Evolutionary conservation across 2,888 invertebrate species (phyloP).

Genomic region (Dryomyza anilis): DNA sequence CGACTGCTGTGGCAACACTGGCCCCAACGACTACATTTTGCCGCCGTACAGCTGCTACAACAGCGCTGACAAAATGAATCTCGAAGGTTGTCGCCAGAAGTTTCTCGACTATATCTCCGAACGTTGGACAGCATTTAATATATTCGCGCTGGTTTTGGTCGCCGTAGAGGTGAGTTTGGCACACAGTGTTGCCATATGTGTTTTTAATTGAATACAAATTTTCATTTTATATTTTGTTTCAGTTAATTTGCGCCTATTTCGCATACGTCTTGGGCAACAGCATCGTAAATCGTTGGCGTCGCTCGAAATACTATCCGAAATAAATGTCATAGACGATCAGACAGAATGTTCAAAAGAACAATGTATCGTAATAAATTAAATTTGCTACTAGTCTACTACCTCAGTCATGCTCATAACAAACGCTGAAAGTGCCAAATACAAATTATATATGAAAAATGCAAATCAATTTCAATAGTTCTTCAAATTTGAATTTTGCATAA

Average conservation of each 20-base stretch:
- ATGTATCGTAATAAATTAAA: no score
- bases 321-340: constrained; percentile 32
- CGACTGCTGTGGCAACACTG: constrained; percentile 51
- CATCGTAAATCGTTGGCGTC: constrained; percentile 56
- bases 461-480: no score
- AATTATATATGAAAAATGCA: not conserved
- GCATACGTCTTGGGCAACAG: constrained; percentile 53
- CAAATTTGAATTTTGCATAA: no score
- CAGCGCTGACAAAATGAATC: constrained; percentile 44
- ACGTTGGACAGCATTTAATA: constrained; percentile 47
- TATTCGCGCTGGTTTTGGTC: constrained; percentile 44
- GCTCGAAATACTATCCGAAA: constrained; percentile 54
- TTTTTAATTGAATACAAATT: not conserved
- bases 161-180: constrained; percentile 46
- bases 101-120: constrained; percentile 50
- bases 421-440: not conserved
- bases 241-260: constrained; percentile 51
- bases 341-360: not conserved
- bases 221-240: constrained; percentile 24
- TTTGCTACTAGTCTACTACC: constrained; percentile 19
- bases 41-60: constrained; percentile 51
- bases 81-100: constrained; percentile 53
- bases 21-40: constrained; percentile 47
- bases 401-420: constrained; percentile 6
- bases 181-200: not conserved